Conservation (phyloP, 2,888 invertebrate genomes). For the Bugula neritina region DNA sequence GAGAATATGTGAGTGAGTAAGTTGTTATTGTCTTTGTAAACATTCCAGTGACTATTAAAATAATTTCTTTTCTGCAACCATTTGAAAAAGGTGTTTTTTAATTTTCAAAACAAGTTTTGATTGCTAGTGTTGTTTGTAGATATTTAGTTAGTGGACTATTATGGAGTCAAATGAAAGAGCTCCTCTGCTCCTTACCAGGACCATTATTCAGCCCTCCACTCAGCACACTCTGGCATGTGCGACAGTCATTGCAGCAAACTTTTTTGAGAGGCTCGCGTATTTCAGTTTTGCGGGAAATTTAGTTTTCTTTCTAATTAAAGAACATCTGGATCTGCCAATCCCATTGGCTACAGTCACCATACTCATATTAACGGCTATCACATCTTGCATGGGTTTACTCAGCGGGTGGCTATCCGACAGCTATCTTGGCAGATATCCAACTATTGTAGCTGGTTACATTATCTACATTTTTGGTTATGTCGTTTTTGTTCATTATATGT, state of each 20-base stretch:
- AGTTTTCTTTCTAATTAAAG: neutral
- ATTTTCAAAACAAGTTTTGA: too few relatives aligned
- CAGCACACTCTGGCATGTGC: neutral
- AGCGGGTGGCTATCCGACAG: conserved; percentile 56
- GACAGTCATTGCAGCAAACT: neutral
- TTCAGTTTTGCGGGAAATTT: neutral
- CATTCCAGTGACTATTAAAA: too few relatives aligned
- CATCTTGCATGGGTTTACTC: conserved; percentile 54
- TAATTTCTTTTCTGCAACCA: too few relatives aligned
- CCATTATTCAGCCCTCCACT: neutral
- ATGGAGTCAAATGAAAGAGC: neutral
- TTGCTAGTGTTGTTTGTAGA: too few relatives aligned
- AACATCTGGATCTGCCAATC: neutral
- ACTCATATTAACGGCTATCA: conserved; percentile 53
- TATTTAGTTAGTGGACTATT: too few relatives aligned
- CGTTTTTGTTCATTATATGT: conserved; percentile 38
- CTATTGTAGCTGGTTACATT: conserved; percentile 50
- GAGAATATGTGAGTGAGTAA: too few relatives aligned
- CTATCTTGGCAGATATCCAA: conserved; percentile 51
- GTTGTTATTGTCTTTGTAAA: too few relatives aligned
- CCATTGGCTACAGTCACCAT: conserved; percentile 51
- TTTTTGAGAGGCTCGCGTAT: conserved; percentile 8
- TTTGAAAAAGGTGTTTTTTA: too few relatives aligned
- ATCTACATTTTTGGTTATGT: conserved; percentile 53
- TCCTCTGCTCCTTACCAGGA: neutral